These are phyloP conservation scores for Nephrotoma appendiculata DNA, from an alignment of 2,888 invertebrate species.

Conservation along the genomic window DNA sequence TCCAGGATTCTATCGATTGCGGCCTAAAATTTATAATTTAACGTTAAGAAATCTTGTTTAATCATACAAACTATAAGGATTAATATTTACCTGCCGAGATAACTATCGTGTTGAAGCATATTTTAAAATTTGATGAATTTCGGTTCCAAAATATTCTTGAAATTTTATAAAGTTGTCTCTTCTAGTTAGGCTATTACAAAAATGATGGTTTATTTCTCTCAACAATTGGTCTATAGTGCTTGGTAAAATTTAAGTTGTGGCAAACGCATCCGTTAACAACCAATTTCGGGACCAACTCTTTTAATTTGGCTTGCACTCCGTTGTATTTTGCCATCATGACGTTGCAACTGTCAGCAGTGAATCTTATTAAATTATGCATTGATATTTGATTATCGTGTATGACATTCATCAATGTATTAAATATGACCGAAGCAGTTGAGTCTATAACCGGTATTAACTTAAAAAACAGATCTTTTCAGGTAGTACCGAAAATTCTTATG, in stretches of 20 bases:
- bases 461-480: too few relatives aligned
- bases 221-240: too few relatives aligned
- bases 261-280: too few relatives aligned
- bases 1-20: too few relatives aligned
- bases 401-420: too few relatives aligned
- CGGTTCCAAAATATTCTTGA: constrained; percentile 11
- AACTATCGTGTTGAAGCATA: constrained; percentile 4
- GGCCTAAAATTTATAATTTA: too few relatives aligned
- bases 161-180: constrained; percentile 9
- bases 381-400: neutral
- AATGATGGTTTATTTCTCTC: neutral
- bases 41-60: too few relatives aligned
- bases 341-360: constrained; percentile 10
- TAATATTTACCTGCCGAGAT: neutral
- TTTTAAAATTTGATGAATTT: constrained; percentile 8
- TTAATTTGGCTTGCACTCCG: constrained; percentile 1
- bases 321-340: constrained; percentile 10
- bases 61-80: too few relatives aligned
- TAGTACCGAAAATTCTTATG: too few relatives aligned
- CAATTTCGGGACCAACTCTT: neutral
- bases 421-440: too few relatives aligned
- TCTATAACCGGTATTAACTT: too few relatives aligned
- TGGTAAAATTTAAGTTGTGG: too few relatives aligned
- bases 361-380: neutral
- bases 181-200: constrained; percentile 8